Evolutionary conservation across 1,140 invertebrate genomes (phyloP).

Genomic region (Ericerus pela): DNA sequence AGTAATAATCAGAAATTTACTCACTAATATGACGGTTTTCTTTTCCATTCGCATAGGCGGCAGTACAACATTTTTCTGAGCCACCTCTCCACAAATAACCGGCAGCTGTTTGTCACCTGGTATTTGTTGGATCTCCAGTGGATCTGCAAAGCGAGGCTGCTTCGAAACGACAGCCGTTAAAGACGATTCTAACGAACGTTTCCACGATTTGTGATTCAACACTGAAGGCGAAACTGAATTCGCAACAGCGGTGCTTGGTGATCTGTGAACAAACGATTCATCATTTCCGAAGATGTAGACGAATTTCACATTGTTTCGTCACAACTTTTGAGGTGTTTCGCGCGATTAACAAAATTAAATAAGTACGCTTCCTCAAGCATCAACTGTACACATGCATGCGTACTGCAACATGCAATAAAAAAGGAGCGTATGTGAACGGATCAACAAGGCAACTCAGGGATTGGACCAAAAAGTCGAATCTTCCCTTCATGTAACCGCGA

Average conservation of each 20-base stretch:
- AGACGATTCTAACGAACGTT: conserved; percentile 1
- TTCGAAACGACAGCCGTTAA: neutral
- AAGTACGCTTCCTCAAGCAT: too few species aligned
- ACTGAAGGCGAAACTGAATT: neutral
- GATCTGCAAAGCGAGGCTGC: neutral
- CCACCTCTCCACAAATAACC: neutral
- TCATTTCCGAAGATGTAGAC: too few species aligned
- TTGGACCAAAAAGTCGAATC: too few species aligned
- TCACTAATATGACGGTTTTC: neutral
- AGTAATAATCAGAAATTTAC: neutral
- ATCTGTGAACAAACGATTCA: too few species aligned
- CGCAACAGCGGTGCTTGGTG: neutral
- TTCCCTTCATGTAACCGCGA: too few species aligned
- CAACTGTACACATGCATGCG: too few species aligned
- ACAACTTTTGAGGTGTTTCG: too few species aligned
- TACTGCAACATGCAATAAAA: too few species aligned
- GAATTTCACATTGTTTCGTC: too few species aligned
- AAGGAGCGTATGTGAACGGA: too few species aligned
- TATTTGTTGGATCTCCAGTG: neutral
- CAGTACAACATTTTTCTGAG: neutral
- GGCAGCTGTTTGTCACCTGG: neutral
- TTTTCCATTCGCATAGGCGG: conserved; percentile 2
- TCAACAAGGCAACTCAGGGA: too few species aligned
- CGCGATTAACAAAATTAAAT: too few species aligned
- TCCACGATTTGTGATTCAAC: conserved; percentile 7